phyloP scores from a whole-genome alignment of 2,113 vertebrate genomes.

The Sorex araneus region DNA sequence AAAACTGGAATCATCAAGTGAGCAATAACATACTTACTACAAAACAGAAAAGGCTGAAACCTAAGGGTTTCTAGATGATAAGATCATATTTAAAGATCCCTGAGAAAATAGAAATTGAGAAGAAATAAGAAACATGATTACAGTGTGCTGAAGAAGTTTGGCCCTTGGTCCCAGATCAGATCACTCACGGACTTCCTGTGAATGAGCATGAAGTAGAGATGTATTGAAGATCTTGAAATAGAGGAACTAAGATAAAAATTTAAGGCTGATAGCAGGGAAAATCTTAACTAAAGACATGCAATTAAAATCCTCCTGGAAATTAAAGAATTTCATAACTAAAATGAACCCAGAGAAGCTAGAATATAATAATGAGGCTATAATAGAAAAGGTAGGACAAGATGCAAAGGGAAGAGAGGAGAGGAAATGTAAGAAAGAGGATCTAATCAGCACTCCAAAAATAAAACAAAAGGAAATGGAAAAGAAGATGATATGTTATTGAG shows the following conservation, averaged over 20 bases:
- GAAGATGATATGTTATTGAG: no score
- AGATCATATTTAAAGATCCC: not conserved
- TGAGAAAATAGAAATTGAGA: not conserved
- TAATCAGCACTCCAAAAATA: no score
- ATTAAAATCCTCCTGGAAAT: constrained; percentile 6
- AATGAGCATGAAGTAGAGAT: no score
- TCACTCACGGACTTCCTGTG: no score
- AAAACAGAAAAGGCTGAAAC: not conserved
- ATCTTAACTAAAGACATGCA: not conserved
- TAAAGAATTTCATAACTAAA: constrained; percentile 18
- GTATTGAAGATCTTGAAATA: no score
- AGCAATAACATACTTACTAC: not conserved
- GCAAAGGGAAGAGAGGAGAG: no score
- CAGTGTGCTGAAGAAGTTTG: not conserved
- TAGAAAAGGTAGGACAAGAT: not conserved
- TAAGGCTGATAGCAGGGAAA: not conserved
- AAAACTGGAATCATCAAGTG: not conserved
- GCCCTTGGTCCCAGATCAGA: not conserved
- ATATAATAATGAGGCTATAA: not conserved
- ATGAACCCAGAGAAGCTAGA: not conserved
- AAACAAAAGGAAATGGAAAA: no score
- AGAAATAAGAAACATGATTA: not conserved
- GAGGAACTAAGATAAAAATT: not conserved
- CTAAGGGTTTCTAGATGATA: not conserved
- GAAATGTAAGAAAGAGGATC: not conserved